These are phyloP conservation scores for Conops quadrifasciatus DNA, from an alignment of 2,888 invertebrate genomes.

Conservation along the genomic window DNA sequence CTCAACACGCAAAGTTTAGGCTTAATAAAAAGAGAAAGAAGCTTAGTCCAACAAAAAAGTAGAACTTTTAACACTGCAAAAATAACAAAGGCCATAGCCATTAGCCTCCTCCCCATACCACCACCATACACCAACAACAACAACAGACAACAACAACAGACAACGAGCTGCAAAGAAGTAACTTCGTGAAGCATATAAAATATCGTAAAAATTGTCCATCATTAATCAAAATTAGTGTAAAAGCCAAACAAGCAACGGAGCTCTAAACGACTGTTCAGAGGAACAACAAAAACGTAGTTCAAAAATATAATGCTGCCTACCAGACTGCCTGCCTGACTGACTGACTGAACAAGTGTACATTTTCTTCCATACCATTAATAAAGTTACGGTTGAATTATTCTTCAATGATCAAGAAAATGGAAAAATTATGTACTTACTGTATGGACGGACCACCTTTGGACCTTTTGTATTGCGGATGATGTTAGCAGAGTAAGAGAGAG, in stretches of 20 bases:
- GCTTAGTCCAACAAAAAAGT: neutral
- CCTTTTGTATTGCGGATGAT: too few relatives aligned
- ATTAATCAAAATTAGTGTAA: constrained; percentile 50
- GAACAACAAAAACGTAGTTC: constrained; percentile 8
- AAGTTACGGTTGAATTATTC: too few relatives aligned
- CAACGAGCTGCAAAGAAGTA: constrained; percentile 28
- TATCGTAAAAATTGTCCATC: constrained; percentile 46
- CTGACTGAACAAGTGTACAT: too few relatives aligned
- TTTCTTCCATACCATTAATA: too few relatives aligned
- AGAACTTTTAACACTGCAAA: neutral
- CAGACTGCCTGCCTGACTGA: neutral
- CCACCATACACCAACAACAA: constrained; percentile 15
- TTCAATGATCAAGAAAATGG: too few relatives aligned
- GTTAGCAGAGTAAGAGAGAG: too few relatives aligned
- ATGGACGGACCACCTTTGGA: too few relatives aligned
- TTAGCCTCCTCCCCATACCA: constrained; percentile 29
- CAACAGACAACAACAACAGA: constrained; percentile 17
- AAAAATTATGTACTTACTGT: too few relatives aligned
- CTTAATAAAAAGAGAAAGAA: neutral
- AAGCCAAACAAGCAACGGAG: constrained; percentile 19
- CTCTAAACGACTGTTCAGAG: constrained; percentile 10
- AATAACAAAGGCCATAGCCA: constrained; percentile 3
- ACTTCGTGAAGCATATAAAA: constrained; percentile 48
- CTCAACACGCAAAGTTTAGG: neutral
- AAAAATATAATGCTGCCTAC: neutral